Evolutionary conservation across 2,888 invertebrate species (phyloP).

Genomic region (Euzetes globulus): DNA sequence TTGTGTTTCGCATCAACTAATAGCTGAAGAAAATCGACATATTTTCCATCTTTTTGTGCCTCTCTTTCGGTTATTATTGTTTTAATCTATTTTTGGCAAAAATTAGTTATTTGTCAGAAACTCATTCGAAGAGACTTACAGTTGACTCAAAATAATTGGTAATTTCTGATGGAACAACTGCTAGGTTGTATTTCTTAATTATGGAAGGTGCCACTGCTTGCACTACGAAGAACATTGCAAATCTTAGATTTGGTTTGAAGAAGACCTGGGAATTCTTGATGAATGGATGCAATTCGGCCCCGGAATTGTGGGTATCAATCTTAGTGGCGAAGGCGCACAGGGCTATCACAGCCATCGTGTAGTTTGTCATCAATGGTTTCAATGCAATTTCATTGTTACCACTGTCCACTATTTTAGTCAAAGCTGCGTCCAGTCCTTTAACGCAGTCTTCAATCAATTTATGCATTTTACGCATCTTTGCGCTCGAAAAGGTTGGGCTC

Average conservation of each 20-base stretch:
- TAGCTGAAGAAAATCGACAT: neutral
- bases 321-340: neutral
- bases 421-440: neutral
- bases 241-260: neutral
- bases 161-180: neutral
- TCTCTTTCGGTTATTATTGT: neutral
- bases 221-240: neutral
- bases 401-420: neutral
- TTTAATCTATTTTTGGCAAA: neutral
- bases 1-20: neutral
- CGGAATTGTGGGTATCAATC: neutral
- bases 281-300: neutral
- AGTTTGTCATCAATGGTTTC: neutral
- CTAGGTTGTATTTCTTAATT: neutral
- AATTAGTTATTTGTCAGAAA: neutral
- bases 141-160: neutral
- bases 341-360: neutral
- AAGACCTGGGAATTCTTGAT: neutral
- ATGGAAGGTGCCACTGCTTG: neutral
- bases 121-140: neutral
- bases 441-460: neutral
- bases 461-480: neutral
- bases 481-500: neutral
- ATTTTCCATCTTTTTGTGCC: neutral
- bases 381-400: neutral